phyloP scores from a whole-genome alignment of 92 coral and sea anemone species.

The Chrysogorgia sp. region DNA sequence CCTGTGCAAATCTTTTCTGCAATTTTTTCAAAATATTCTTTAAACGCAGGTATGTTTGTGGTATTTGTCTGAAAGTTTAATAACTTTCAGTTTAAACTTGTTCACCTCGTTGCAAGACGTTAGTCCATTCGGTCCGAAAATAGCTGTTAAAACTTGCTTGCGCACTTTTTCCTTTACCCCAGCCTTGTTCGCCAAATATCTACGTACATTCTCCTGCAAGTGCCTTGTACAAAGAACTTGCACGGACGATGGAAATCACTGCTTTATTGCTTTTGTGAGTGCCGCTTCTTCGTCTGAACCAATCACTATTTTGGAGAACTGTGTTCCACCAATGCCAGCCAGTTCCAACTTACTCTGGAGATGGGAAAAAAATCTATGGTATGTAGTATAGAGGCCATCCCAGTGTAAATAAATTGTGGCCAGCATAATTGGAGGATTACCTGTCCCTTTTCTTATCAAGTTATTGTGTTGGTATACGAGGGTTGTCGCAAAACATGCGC shows the following conservation, averaged over 20 bases:
- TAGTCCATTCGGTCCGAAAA: no score
- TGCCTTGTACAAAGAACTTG: conserved; percentile 21
- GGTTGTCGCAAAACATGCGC: conserved; percentile 25
- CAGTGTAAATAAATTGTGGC: no score
- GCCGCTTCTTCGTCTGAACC: conserved; percentile 33
- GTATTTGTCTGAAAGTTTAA: no score
- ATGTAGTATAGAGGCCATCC: conserved; percentile 7
- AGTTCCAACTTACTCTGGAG: conserved; percentile 18
- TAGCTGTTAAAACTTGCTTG: not conserved
- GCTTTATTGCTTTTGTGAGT: conserved; percentile 8
- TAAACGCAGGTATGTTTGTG: no score
- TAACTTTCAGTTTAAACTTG: no score
- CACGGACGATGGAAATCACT: conserved; percentile 14
- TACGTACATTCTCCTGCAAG: conserved; percentile 28
- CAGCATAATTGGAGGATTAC: conserved; percentile 7
- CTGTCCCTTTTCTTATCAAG: conserved; percentile 13
- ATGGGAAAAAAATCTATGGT: conserved; percentile 26
- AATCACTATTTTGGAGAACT: conserved; percentile 1
- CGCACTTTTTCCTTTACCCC: not conserved
- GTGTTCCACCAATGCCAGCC: conserved; percentile 14
- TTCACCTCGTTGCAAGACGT: no score
- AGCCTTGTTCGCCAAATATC: conserved; percentile 27
- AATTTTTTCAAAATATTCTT: no score
- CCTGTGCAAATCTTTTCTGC: no score
- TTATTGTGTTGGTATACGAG: conserved; percentile 28